Evolutionary conservation across 2,888 invertebrate species (phyloP).

Genomic region (Athrips mouffetella): DNA sequence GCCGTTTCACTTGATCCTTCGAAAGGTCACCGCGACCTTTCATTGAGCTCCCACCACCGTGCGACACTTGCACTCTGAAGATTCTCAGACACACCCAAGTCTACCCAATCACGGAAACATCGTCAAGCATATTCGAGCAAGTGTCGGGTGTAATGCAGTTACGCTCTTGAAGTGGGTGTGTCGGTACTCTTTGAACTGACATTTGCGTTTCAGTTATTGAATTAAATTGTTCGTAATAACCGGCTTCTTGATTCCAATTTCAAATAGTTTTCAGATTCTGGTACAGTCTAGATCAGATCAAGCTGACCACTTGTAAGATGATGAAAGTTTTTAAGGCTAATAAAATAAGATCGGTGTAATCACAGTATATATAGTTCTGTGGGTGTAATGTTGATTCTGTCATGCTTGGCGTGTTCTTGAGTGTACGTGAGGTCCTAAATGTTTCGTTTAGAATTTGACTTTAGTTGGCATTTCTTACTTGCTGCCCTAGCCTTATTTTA

Average conservation of each 20-base stretch:
- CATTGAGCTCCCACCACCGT: slow-evolving; percentile 12
- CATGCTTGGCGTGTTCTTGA: too few relatives aligned
- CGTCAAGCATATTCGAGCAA: not conserved
- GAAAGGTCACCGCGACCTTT: slow-evolving; percentile 37
- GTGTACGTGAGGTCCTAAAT: not conserved
- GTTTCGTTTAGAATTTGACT: too few relatives aligned
- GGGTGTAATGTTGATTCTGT: too few relatives aligned
- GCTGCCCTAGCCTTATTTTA: too few relatives aligned
- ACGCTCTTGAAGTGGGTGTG: too few relatives aligned
- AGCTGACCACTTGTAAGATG: too few relatives aligned
- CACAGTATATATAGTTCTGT: too few relatives aligned
- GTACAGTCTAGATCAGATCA: not conserved
- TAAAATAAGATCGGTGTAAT: too few relatives aligned
- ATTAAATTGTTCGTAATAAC: not conserved
- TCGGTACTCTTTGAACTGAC: slow-evolving; percentile 2
- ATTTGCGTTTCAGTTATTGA: not conserved
- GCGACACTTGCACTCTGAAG: not conserved
- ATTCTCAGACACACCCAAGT: not conserved
- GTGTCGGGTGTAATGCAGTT: not conserved
- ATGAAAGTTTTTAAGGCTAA: too few relatives aligned
- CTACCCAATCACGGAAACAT: not conserved
- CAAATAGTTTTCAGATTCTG: not conserved
- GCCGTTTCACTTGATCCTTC: slow-evolving; percentile 43
- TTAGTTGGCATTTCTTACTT: too few relatives aligned
- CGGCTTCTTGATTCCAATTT: slow-evolving; percentile 7